Evolutionary conservation across 2,888 invertebrate genomes (phyloP).

Genomic region (Germaria angustata): DNA sequence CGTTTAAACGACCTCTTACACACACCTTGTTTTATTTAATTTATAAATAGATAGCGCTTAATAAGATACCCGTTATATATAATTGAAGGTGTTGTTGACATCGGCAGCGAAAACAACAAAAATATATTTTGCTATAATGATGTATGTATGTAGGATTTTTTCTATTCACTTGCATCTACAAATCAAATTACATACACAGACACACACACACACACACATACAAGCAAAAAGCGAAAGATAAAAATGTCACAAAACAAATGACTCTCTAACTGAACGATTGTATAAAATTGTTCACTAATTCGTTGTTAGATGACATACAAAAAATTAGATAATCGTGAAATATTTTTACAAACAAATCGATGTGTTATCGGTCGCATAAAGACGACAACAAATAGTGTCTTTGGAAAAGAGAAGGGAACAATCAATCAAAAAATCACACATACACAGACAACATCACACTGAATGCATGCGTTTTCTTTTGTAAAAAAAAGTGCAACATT

Average conservation of each 20-base stretch:
- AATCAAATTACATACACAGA: constrained; percentile 23
- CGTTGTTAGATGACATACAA: constrained; percentile 49
- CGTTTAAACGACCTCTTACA: too few species aligned
- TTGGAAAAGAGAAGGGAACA: background rate
- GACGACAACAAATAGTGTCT: background rate
- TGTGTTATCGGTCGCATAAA: background rate
- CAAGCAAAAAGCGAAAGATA: background rate
- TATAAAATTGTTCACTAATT: constrained; percentile 55
- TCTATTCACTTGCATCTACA: constrained; percentile 25
- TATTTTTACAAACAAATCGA: constrained; percentile 7
- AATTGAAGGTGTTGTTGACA: background rate
- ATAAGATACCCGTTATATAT: too few species aligned
- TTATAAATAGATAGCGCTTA: too few species aligned
- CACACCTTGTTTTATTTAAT: too few species aligned
- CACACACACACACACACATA: too few species aligned
- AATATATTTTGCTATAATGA: background rate
- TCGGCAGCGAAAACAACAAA: background rate
- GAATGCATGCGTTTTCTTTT: too few species aligned
- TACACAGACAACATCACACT: background rate
- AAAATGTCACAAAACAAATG: constrained; percentile 24
- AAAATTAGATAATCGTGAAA: background rate
- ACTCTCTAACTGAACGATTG: constrained; percentile 34
- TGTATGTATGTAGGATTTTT: too few species aligned
- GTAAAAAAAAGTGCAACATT: too few species aligned
- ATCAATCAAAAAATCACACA: background rate